phyloP scores from a whole-genome alignment of 2,888 invertebrate species.

The Plagodis pulveraria region DNA sequence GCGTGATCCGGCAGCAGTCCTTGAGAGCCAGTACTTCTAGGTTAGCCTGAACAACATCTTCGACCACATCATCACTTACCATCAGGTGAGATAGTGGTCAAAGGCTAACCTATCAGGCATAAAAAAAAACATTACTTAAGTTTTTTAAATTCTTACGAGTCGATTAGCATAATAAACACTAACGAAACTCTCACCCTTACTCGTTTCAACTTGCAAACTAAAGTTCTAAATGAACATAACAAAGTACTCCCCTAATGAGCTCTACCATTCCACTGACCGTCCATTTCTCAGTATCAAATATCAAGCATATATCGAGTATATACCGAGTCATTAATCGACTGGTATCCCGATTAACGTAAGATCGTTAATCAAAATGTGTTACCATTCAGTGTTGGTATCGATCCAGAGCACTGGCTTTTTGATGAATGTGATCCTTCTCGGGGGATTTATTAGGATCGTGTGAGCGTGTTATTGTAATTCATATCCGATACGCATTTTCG shows the following conservation, averaged over 20 bases:
- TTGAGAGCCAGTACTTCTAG: too few relatives aligned
- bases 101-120: too few relatives aligned
- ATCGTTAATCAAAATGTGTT: constrained; percentile 51
- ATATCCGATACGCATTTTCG: constrained; percentile 2
- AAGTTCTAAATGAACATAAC: constrained; percentile 20
- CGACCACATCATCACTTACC: too few relatives aligned
- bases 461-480: constrained; percentile 23
- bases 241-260: constrained; percentile 19
- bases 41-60: too few relatives aligned
- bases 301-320: constrained; percentile 31
- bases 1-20: too few relatives aligned
- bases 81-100: too few relatives aligned
- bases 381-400: constrained; percentile 40
- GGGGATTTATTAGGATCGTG: constrained; percentile 22
- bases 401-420: constrained; percentile 34
- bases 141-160: too few relatives aligned
- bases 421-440: constrained; percentile 31
- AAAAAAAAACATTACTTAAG: too few relatives aligned
- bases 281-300: constrained; percentile 46
- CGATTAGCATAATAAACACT: too few relatives aligned
- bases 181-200: not conserved
- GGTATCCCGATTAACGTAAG: constrained; percentile 44
- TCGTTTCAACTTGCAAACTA: constrained; percentile 1
- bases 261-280: constrained; percentile 20
- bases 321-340: constrained; percentile 44